phyloP scores from a whole-genome alignment of 2,797 vertebrate species.

The Luscinia luscinia region DNA sequence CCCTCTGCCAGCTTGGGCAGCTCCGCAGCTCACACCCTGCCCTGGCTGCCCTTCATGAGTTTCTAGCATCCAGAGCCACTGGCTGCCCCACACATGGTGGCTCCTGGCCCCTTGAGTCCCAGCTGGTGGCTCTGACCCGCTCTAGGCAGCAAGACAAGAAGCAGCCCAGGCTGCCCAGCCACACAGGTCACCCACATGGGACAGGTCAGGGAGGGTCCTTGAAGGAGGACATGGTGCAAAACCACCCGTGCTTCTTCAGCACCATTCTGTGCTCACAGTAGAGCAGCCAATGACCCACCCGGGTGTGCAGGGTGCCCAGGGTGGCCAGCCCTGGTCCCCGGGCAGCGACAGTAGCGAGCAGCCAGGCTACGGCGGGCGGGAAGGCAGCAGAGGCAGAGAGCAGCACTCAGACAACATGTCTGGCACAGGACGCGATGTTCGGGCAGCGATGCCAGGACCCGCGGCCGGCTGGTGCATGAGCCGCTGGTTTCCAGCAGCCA shows the following conservation, averaged over 20 bases:
- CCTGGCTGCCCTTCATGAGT: neutral
- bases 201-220: neutral
- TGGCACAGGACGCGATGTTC: neutral
- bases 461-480: neutral
- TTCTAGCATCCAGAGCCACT: neutral
- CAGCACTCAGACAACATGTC: conserved; percentile 18
- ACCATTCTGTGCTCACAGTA: accelerated
- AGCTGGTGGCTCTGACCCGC: accelerated
- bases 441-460: neutral
- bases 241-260: accelerated
- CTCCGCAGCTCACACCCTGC: neutral
- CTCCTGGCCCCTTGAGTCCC: neutral
- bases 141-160: neutral
- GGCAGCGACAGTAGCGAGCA: neutral
- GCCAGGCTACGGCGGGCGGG: neutral
- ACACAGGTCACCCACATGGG: accelerated
- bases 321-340: neutral
- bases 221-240: neutral
- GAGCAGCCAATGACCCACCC: neutral
- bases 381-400: neutral
- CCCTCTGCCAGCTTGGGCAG: neutral
- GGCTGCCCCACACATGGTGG: neutral
- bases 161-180: neutral
- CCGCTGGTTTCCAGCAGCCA: neutral
- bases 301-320: accelerated